Evolutionary conservation across 1,140 invertebrate species (phyloP), one percentile per base, ranked within the genome.

Genomic region (Hesperophylax magnus): DNA sequence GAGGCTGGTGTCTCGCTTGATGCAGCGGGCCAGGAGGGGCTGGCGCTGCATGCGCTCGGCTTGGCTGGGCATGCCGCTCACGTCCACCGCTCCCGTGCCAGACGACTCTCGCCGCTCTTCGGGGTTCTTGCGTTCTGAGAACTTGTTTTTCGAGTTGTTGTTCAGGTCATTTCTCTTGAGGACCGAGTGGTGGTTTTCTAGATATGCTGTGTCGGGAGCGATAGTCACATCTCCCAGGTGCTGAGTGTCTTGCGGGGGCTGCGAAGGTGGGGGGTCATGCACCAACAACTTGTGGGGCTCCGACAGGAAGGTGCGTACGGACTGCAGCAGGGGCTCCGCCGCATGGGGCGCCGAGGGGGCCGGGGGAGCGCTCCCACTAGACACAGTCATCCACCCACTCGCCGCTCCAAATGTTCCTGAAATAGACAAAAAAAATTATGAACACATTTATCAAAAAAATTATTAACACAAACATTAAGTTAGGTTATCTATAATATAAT

Each of bases 351-450:
- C 85, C 84, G 87, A 87, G 86, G 89, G 87, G 69, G 87, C 39
- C 39, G 39, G 86, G 77, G 87, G 87, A 56, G 87, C 87, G 80
- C 86, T 88, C 84, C 88, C 88, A 34, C 86, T 85, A 63, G 88
- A 88, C 86, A 90, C 88, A 85, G 89, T 90, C 89, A 90, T 90
- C 89, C 89, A 90, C 86, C 89, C 89, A 88, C 88, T 86, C 86
- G 88, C 87, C 58, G 87, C 74, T 78, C 88, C 88, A 83, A 88
- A 86, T 78, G 86, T 86, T 79, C 89, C 89, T 90, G 89, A 77
- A 90, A 90, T 84, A 24, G 11, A 75, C 20, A 75, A 53, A 78
- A 79, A 67, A 34, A 47, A 47, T 9, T 9, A 47, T 47, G 39
- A 14, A 47, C 11, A 47, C 39, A 47, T 47, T 8, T 47, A 47